These are phyloP conservation scores for Cotesia typhae DNA, from an alignment of 1,140 invertebrate genomes.

Conservation along the genomic window DNA sequence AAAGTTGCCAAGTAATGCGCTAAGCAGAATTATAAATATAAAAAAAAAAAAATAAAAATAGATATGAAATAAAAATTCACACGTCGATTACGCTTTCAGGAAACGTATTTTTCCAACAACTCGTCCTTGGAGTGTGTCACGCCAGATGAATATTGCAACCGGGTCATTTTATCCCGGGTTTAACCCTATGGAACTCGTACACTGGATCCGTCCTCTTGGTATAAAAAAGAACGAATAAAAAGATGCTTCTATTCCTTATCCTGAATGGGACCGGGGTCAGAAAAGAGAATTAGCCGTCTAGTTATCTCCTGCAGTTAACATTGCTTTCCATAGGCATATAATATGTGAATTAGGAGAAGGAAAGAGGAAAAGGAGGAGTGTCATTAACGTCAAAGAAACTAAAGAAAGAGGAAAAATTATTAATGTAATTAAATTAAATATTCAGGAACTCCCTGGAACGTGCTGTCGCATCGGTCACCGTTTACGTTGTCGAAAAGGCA, in stretches of 20 bases:
- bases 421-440: not conserved
- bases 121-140: constrained; percentile 30
- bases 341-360: too few species aligned
- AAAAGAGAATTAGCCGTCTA: too few species aligned
- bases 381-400: not conserved
- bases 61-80: constrained; percentile 5
- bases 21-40: not conserved
- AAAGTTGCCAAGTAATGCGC: not conserved
- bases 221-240: not conserved
- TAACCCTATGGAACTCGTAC: constrained; percentile 21
- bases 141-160: constrained; percentile 39
- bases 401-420: not conserved
- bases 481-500: not conserved
- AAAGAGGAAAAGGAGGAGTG: too few species aligned
- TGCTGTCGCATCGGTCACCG: constrained; percentile 27
- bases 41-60: not conserved
- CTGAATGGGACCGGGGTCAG: too few species aligned
- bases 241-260: not conserved
- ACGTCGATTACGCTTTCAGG: constrained; percentile 37
- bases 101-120: constrained; percentile 4
- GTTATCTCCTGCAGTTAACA: too few species aligned
- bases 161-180: constrained; percentile 28
- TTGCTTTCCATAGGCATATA: too few species aligned
- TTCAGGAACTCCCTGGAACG: not conserved
- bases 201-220: constrained; percentile 7